Evolutionary conservation across 2,797 vertebrate species (phyloP).

Genomic region (Melanotaenia maccullochi): DNA sequence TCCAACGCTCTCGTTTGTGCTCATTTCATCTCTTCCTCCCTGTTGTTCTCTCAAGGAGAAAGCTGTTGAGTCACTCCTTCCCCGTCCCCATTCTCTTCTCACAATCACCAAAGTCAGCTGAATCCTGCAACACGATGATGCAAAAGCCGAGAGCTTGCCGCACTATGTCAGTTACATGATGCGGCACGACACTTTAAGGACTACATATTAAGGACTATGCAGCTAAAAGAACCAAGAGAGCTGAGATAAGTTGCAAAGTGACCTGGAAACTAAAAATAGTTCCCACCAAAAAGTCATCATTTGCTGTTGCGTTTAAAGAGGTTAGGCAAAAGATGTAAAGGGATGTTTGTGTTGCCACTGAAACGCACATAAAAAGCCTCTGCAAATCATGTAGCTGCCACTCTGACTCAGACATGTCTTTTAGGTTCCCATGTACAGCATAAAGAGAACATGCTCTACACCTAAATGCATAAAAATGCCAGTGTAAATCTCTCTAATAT

Average conservation of each 20-base stretch:
- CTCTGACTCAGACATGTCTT: neutral
- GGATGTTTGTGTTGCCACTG: conserved; percentile 5
- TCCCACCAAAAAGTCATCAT: conserved; percentile 27
- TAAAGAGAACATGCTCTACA: conserved; percentile 6
- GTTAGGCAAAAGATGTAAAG: conserved; percentile 14
- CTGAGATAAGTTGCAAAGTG: conserved; percentile 66
- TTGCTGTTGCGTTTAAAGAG: conserved; percentile 47
- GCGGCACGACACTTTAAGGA: conserved; percentile 68
- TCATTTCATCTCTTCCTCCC: conserved; percentile 25
- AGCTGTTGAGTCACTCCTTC: conserved; percentile 64
- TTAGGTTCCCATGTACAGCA: neutral
- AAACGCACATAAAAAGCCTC: conserved; percentile 10
- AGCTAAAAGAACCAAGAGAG: conserved; percentile 57
- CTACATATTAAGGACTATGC: conserved; percentile 62
- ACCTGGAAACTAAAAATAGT: conserved; percentile 74
- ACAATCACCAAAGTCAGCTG: conserved; percentile 51
- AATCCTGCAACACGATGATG: conserved; percentile 35
- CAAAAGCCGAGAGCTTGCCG: conserved; percentile 16
- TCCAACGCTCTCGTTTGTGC: conserved; percentile 44
- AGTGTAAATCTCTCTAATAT: conserved; percentile 8
- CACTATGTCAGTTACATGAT: conserved; percentile 60
- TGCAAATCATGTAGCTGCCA: conserved; percentile 33
- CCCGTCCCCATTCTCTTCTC: conserved; percentile 39
- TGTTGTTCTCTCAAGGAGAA: conserved; percentile 36
- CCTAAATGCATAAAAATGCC: conserved; percentile 14